Conservation (phyloP, 2,888 invertebrate species). For the Siphlonurus alternatus region DNA sequence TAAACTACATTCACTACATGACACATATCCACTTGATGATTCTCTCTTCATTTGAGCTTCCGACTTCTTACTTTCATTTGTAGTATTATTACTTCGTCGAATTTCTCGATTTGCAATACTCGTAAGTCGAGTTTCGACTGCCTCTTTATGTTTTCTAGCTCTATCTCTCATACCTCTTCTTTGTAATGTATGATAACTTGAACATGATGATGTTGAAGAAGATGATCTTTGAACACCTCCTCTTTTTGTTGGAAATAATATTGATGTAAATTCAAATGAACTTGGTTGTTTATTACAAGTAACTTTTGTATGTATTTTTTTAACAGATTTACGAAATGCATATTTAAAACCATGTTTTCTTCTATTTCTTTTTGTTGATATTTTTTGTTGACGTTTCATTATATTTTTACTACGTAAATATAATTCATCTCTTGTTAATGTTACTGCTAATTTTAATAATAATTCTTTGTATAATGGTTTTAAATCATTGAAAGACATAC, state of each 20-base stretch:
- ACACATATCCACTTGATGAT: conserved; percentile 51
- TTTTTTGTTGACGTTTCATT: conserved; percentile 67
- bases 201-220: background rate
- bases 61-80: background rate
- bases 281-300: conserved; percentile 9
- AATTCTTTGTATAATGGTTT: conserved; percentile 86
- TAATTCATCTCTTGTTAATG: conserved; percentile 79
- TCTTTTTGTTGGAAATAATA: conserved; percentile 24
- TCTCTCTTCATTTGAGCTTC: background rate
- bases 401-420: conserved; percentile 79
- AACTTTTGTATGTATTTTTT: conserved; percentile 12
- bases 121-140: background rate
- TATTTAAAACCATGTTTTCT: conserved; percentile 34
- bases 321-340: conserved; percentile 40
- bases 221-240: background rate
- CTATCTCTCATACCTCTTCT: conserved; percentile 4
- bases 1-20: conserved; percentile 67
- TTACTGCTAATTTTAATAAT: conserved; percentile 67
- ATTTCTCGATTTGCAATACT: background rate
- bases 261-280: conserved; percentile 26
- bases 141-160: background rate
- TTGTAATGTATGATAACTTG: background rate
- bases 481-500: conserved; percentile 84
- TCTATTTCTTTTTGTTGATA: conserved; percentile 38
- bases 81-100: background rate